Conservation (phyloP, 2,797 vertebrate species). For the Pogoniulus pusillus region DNA sequence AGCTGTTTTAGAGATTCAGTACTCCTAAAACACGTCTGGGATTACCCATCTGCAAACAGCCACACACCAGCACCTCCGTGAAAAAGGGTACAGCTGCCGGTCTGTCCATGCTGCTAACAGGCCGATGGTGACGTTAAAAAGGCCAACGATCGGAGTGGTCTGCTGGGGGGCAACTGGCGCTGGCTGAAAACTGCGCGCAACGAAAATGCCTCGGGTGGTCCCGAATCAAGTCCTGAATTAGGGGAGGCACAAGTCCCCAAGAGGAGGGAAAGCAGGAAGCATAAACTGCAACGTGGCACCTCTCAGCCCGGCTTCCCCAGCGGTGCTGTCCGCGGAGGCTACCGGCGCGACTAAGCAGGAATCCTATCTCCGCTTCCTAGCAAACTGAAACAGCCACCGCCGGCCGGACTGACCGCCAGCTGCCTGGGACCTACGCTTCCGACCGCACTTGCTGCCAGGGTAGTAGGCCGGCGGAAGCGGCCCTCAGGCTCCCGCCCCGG, state of each 20-base stretch:
- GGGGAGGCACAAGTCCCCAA: rapidly evolving
- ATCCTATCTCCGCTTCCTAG: neutral
- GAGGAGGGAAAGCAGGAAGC: neutral
- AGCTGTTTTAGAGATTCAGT: too few relatives aligned
- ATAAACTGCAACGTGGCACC: too few relatives aligned
- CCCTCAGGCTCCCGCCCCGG: too few relatives aligned
- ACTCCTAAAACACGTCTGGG: rapidly evolving
- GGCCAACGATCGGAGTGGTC: too few relatives aligned
- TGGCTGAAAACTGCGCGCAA: neutral
- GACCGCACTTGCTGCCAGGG: too few relatives aligned
- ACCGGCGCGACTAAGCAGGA: neutral
- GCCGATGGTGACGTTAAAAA: neutral
- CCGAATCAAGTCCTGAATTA: rapidly evolving
- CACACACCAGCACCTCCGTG: rapidly evolving
- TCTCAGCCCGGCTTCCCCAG: too few relatives aligned
- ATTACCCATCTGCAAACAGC: neutral
- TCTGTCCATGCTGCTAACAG: too few relatives aligned
- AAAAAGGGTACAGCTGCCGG: too few relatives aligned
- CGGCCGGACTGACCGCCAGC: too few relatives aligned
- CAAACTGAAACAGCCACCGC: neutral
- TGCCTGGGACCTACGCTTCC: too few relatives aligned
- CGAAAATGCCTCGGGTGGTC: rapidly evolving
- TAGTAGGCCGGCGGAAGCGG: too few relatives aligned
- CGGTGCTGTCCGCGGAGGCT: neutral
- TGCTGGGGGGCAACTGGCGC: rapidly evolving